These are phyloP conservation scores for Lutjanus erythropterus DNA, from an alignment of 2,113 vertebrate genomes.

Conservation along the genomic window DNA sequence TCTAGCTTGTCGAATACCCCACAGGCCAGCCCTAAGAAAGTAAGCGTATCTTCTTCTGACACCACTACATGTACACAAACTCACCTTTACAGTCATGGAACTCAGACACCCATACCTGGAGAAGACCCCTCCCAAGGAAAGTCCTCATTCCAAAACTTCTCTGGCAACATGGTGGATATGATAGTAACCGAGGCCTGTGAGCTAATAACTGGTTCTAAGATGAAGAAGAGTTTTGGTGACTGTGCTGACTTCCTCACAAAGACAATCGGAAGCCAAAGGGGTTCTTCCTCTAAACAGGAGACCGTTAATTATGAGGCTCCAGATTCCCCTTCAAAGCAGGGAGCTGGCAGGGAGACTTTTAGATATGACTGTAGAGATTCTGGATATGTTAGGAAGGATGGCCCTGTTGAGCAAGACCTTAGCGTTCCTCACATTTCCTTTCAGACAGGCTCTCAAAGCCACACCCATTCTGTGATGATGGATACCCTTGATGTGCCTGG, in stretches of 20 bases:
- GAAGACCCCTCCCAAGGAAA: conserved; percentile 74
- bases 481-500: conserved; percentile 80
- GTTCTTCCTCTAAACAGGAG: conserved; percentile 74
- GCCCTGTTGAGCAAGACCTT: conserved; percentile 28
- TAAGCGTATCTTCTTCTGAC: conserved; percentile 75
- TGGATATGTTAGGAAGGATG: conserved; percentile 17
- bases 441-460: conserved; percentile 59
- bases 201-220: conserved; percentile 85
- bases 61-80: conserved; percentile 79
- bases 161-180: conserved; percentile 91
- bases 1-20: conserved; percentile 60
- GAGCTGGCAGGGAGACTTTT: conserved; percentile 77
- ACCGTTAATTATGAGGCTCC: conserved; percentile 75
- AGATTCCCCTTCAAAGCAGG: conserved; percentile 80
- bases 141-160: conserved; percentile 85
- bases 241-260: conserved; percentile 85
- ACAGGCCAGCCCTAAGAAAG: conserved; percentile 66
- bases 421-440: conserved; percentile 45
- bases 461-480: conserved; percentile 51
- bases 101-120: conserved; percentile 45
- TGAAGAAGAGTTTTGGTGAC: conserved; percentile 86
- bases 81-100: conserved; percentile 57
- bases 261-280: conserved; percentile 75
- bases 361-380: conserved; percentile 47
- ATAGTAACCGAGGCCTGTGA: conserved; percentile 93